Evolutionary conservation across 2,888 invertebrate species (phyloP).

Genomic region (Andrena hattorfiana): DNA sequence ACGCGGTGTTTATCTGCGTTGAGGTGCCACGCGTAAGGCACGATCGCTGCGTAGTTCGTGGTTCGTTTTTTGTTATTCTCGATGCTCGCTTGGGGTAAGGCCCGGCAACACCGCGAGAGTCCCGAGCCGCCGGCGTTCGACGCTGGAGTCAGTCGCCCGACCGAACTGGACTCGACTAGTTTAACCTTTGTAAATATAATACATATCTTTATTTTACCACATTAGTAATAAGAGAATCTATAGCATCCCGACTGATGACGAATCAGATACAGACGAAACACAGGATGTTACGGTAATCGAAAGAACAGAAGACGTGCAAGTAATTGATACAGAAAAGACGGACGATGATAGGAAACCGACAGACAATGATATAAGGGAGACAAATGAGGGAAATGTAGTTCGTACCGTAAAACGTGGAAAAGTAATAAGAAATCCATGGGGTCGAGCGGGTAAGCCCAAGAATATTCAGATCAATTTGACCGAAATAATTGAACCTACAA

Average conservation of each 20-base stretch:
- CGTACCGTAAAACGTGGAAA: slow-evolving; percentile 11
- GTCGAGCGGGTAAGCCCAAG: slow-evolving; percentile 27
- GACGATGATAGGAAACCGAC: no score
- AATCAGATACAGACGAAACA: neutral
- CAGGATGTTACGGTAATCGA: neutral
- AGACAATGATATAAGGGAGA: neutral
- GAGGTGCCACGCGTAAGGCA: no score
- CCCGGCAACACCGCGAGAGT: no score
- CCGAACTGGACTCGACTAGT: no score
- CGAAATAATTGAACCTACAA: slow-evolving; percentile 29
- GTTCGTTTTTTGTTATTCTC: no score
- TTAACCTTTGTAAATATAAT: no score
- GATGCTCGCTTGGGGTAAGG: no score
- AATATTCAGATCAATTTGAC: slow-evolving; percentile 25
- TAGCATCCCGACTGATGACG: neutral
- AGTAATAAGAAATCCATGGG: slow-evolving; percentile 36
- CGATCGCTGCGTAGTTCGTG: no score
- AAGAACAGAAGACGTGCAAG: neutral
- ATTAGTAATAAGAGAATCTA: slow-evolving; percentile 10
- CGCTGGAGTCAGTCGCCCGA: no score
- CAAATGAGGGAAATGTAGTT: neutral
- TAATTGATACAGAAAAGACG: neutral
- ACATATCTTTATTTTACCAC: no score
- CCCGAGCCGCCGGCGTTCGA: no score
- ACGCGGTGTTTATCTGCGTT: no score